Evolutionary conservation across 2,888 invertebrate genomes (phyloP).

Genomic region (Salpingus planirostris): DNA sequence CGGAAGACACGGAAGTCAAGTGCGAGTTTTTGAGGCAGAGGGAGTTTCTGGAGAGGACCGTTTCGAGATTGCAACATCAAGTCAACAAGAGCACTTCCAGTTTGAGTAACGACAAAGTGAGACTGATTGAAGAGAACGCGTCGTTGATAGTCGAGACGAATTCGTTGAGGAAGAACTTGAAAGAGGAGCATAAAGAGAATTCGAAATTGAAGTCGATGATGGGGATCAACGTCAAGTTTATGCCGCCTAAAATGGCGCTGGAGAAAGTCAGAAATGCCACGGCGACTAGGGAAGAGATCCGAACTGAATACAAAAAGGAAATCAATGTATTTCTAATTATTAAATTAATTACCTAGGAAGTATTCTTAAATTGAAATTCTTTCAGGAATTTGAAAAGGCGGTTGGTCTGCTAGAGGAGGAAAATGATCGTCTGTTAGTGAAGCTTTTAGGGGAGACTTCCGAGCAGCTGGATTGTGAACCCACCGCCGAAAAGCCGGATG

Average conservation of each 20-base stretch:
- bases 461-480: too few species aligned
- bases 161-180: conserved; percentile 59
- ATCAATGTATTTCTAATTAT: conserved; percentile 38
- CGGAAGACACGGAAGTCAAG: conserved; percentile 62
- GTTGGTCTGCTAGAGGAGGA: conserved; percentile 43
- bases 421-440: conserved; percentile 29
- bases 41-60: conserved; percentile 66
- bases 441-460: conserved; percentile 18
- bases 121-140: conserved; percentile 60
- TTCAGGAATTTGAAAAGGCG: conserved; percentile 40
- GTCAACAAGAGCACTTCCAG: conserved; percentile 29
- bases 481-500: too few species aligned
- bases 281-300: conserved; percentile 51
- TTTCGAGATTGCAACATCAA: conserved; percentile 33
- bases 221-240: conserved; percentile 50
- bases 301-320: conserved; percentile 46
- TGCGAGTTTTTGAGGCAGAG: conserved; percentile 72
- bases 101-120: conserved; percentile 37
- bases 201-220: conserved; percentile 65
- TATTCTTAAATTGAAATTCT: conserved; percentile 2
- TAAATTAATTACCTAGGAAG: conserved; percentile 1
- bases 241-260: conserved; percentile 53
- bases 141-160: conserved; percentile 70
- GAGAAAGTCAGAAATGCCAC: conserved; percentile 55
- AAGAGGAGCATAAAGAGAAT: conserved; percentile 55